Base-by-base conservation (phyloP, 2,797 vertebrate species). In the Hoplostethus atlanticus region DNA sequence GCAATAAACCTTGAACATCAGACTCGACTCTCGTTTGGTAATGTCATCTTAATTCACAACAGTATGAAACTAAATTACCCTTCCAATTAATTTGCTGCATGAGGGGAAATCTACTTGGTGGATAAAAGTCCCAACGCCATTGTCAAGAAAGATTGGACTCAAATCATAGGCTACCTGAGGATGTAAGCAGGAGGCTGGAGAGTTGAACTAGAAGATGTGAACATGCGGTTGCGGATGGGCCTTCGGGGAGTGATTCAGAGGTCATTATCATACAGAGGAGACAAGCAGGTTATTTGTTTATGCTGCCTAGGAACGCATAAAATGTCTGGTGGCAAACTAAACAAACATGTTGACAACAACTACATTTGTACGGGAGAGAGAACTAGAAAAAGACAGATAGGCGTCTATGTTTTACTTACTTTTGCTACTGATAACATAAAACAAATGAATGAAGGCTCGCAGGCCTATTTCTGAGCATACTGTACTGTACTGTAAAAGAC, bases 161-260 rank as follows among this genome's bases (percentile, higher is more conserved):
- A 56, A 11, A 58, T 34, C 17, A 25, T 1, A 54, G 1, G 9
- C 64, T 54, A 83, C 81, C 79, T 59, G 60, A 72, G 67, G 65
- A 79, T 47, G 16, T 48, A 59, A 77, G 64, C 70, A 73, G 50
- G 52, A 60, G 64, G 81, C 53, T 63, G 69, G 15, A 59, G 67
- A 73, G 68, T 44, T 15, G 31, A 55, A 76, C 54, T 6, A 47
- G 64, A 81, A 50, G 69, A 77, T 55, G 31, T 52, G 64, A 78
- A 54, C 4, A 9, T 75, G 81, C 38, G 68, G 80, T 73, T 68
- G 80, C 30, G 51, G 56, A 12, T 2, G 57, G 76, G 85, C 90
- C 90, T 92, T 79, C 84, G 89, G 91, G 87, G 75, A 84, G 79
- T 94, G 94, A 94, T 79, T 94, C 92, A 94, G 90, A 77, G 62